These are phyloP conservation scores for Coregonus ussuriensis DNA, from an alignment of 2,797 vertebrate genomes.

Conservation along the genomic window DNA sequence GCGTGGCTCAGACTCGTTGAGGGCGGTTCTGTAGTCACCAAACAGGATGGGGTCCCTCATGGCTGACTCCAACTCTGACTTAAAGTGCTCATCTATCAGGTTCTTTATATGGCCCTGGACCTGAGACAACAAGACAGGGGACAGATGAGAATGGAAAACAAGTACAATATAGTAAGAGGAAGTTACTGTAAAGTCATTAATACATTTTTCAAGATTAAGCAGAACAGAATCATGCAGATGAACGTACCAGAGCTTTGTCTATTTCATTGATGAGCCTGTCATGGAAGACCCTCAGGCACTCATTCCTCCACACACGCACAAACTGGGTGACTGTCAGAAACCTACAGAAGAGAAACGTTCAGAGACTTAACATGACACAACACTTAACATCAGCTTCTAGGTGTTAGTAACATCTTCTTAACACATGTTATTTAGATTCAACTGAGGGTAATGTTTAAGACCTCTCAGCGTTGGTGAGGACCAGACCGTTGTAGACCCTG, in stretches of 20 bases:
- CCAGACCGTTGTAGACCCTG: constrained; percentile 87
- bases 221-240: not conserved
- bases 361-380: constrained; percentile 6
- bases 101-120: constrained; percentile 83
- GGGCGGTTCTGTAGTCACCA: constrained; percentile 90
- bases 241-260: constrained; percentile 87
- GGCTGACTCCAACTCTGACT: constrained; percentile 73
- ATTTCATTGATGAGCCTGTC: constrained; percentile 89
- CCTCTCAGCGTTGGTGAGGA: constrained; percentile 86
- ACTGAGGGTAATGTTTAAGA: constrained; percentile 52
- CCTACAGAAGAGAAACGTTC: constrained; percentile 62
- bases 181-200: not conserved
- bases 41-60: constrained; percentile 92
- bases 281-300: constrained; percentile 93
- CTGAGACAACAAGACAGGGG: constrained; percentile 61
- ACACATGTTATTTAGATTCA: not conserved
- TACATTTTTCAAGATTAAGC: not conserved
- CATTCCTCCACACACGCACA: constrained; percentile 96
- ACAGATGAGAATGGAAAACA: not conserved
- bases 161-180: constrained; percentile 1
- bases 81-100: constrained; percentile 82
- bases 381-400: not conserved
- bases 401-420: not conserved
- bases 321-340: constrained; percentile 86
- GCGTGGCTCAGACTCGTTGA: constrained; percentile 82